A percentile compares a stretch with the other conserved stretches of the same genome.
Evolutionary conservation across 2,113 vertebrate species (phyloP).

Genomic region (Malurus alboscapulatus): DNA sequence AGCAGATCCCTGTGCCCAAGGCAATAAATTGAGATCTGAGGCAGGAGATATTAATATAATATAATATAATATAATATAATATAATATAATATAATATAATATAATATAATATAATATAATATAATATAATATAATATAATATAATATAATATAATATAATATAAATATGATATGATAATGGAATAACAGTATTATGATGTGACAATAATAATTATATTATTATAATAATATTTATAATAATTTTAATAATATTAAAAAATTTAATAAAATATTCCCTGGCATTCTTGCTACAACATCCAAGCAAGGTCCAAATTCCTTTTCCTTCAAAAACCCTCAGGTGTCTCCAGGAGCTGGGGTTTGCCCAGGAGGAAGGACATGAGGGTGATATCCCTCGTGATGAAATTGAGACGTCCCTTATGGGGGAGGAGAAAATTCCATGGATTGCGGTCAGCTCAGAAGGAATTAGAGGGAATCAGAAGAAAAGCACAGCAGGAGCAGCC

Average conservation of each 20-base stretch:
- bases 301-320: not conserved
- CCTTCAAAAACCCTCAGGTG: not conserved
- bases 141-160: too few relatives aligned
- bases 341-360: not conserved
- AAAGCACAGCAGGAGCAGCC: not conserved
- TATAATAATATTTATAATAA: too few relatives aligned
- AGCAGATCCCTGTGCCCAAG: not conserved
- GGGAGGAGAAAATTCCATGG: not conserved
- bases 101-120: too few relatives aligned
- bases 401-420: not conserved
- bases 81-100: too few relatives aligned
- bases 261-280: not conserved
- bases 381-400: not conserved
- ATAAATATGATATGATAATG: too few relatives aligned
- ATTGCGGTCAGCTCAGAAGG: not conserved
- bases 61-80: too few relatives aligned
- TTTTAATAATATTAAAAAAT: too few relatives aligned
- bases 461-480: not conserved
- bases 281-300: not conserved
- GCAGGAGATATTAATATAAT: not conserved
- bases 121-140: too few relatives aligned
- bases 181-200: too few relatives aligned
- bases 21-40: not conserved
- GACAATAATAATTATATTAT: too few relatives aligned
- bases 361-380: not conserved